Percentiles rank a stretch among this genome's conserved stretches.
phyloP scores from a whole-genome alignment of 2,888 invertebrate species.

The Molorchus minor region DNA sequence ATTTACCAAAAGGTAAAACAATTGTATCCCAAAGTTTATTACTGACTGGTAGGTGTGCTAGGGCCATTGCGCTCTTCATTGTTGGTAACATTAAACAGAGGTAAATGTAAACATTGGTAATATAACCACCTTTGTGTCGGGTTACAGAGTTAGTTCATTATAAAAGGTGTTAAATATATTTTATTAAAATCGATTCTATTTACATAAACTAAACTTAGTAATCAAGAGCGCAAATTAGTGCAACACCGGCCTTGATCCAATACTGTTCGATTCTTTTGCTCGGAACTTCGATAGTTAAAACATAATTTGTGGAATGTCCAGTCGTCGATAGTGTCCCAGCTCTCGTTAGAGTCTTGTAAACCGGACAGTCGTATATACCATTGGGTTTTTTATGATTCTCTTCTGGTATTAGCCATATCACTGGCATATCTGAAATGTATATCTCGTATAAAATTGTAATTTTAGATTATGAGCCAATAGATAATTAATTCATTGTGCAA shows the following conservation, averaged over 20 bases:
- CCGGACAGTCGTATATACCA: conserved; percentile 69
- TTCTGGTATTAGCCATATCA: conserved; percentile 75
- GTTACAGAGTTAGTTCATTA: too few relatives aligned
- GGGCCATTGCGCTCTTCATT: too few relatives aligned
- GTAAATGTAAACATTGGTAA: too few relatives aligned
- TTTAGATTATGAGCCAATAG: not conserved
- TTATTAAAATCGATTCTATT: too few relatives aligned
- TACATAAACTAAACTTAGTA: conserved; percentile 58
- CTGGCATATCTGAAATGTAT: conserved; percentile 69
- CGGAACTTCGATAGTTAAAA: conserved; percentile 70
- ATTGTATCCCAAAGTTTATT: too few relatives aligned
- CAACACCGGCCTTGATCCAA: conserved; percentile 72
- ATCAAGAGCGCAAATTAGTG: conserved; percentile 67
- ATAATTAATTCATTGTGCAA: not conserved
- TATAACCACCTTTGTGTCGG: too few relatives aligned
- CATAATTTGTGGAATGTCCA: conserved; percentile 76
- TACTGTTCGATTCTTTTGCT: conserved; percentile 66
- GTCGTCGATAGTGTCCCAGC: conserved; percentile 74
- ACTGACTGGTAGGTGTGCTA: too few relatives aligned
- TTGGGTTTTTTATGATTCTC: conserved; percentile 66
- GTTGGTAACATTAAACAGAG: too few relatives aligned
- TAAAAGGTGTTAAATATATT: too few relatives aligned
- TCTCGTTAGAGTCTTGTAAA: conserved; percentile 72
- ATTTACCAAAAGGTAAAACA: too few relatives aligned
- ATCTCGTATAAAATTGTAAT: too few relatives aligned